Percentiles rank a stretch among this genome's conserved stretches.
Evolutionary conservation across 2,888 invertebrate species (phyloP).

Genomic region (Aphidoletes aphidimyza): DNA sequence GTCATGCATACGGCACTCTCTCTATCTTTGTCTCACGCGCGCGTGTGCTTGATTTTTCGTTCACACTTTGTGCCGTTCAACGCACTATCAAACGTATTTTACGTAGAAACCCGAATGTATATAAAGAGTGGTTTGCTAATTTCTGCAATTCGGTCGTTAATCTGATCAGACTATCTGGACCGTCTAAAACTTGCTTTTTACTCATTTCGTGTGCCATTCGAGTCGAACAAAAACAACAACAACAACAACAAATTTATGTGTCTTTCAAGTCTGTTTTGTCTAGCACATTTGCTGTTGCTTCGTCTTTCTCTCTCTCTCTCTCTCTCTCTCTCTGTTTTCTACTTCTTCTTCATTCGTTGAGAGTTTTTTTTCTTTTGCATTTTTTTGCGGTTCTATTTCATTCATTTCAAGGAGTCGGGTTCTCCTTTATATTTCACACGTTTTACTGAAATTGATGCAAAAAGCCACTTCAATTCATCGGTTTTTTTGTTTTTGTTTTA

Average conservation of each 20-base stretch:
- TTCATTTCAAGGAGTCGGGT: constrained; percentile 2
- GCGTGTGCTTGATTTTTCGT: neutral
- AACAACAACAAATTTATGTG: neutral
- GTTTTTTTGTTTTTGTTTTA: neutral
- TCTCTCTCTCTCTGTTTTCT: neutral
- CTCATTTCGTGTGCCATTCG: neutral
- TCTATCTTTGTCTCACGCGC: neutral
- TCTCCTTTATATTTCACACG: constrained; percentile 40
- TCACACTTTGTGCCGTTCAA: constrained; percentile 28
- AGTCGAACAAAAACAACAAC: neutral
- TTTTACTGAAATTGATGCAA: neutral
- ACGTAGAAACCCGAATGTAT: neutral
- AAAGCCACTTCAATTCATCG: neutral
- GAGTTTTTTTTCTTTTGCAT: neutral
- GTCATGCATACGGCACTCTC: no score
- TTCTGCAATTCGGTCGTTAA: constrained; percentile 11
- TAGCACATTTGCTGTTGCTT: no score
- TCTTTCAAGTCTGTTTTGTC: constrained; percentile 5
- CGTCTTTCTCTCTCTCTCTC: neutral
- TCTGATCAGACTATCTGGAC: constrained; percentile 21
- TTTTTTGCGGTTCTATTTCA: neutral
- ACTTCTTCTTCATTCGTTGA: neutral
- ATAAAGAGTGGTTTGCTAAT: neutral
- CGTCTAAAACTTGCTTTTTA: neutral
- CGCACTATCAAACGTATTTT: neutral